Base-by-base conservation (phyloP, 2,797 vertebrate species). In the Hylomyscus alleni region DNA sequence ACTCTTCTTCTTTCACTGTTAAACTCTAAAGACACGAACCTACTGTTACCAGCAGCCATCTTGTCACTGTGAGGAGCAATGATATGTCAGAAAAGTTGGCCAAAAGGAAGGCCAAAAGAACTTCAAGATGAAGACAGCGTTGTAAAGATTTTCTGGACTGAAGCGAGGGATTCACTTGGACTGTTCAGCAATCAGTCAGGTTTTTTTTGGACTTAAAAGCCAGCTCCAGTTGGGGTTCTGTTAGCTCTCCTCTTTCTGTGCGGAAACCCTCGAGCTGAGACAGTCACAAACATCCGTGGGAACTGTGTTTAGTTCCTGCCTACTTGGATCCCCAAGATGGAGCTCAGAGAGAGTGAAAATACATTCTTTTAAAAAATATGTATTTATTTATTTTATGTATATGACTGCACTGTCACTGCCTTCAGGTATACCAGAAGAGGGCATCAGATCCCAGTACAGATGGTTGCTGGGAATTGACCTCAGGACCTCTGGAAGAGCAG, bases 1-100 rank as follows among this genome's bases (percentile, higher is more conserved):
- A 96, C 87, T 87, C 40, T 52, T 78, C 62, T 60, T 50, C 56
- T 31, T 72, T 52, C 11, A 47, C 29, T 78, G 22, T 15, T 52
- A 62, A 89, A 86, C 15, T 14, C n/a, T 24, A 26, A 87, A 58
- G 40, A 94, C 34, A 0, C 56, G 56, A 78, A n/a, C 31, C 47
- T 50, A 31, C 17, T 47, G 47, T 67, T 89, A 13, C n/a, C n/a
- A 89, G 91, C 91, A 93, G 86, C 93, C 75, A 67, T 89, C 54
- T 89, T 90, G 73, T 86, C 60, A 75, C 65, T 65, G 34, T 4
- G 54, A 96, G 89, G 73, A 60, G 17, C 34, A 22, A 93, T 3
- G 77, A 50, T 14, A 31, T 44, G 75, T 69, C 78, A 93, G 78
- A 89, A 92, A 90, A 62, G 52, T 44, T 37, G 92, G 58, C 52